Conservation (phyloP, 2,888 invertebrate species). For the Malthinus seriepunctatus region DNA sequence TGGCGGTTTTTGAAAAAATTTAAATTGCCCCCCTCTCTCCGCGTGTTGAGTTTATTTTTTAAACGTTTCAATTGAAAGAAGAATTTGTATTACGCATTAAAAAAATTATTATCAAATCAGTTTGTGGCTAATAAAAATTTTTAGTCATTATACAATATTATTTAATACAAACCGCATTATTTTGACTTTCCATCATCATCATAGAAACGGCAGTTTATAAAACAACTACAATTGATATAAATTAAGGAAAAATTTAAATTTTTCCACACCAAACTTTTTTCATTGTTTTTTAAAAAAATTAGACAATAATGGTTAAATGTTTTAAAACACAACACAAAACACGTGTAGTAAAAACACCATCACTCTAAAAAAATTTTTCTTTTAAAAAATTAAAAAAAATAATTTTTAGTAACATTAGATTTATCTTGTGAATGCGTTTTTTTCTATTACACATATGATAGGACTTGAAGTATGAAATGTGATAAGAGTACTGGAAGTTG, state of each 20-base stretch:
- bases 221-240: neutral
- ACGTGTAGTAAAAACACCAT: neutral
- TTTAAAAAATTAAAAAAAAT: constrained; percentile 2
- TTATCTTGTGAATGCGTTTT: constrained; percentile 11
- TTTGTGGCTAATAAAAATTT: neutral
- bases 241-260: neutral
- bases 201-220: neutral
- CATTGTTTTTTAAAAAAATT: neutral
- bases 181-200: constrained; percentile 22
- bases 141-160: no score
- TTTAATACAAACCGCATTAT: constrained; percentile 23
- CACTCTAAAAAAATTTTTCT: neutral
- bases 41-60: no score
- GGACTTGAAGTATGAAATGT: constrained; percentile 30
- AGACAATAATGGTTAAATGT: neutral
- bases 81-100: neutral
- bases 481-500: constrained; percentile 34
- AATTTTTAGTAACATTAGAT: neutral
- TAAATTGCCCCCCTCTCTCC: no score
- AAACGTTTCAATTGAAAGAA: neutral
- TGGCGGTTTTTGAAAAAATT: no score
- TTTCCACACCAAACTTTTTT: neutral
- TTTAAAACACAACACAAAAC: constrained; percentile 2
- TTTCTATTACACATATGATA: constrained; percentile 24
- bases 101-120: neutral